Evolutionary conservation across 1,140 invertebrate genomes (phyloP).

Genomic region (Riptortus pedestris): DNA sequence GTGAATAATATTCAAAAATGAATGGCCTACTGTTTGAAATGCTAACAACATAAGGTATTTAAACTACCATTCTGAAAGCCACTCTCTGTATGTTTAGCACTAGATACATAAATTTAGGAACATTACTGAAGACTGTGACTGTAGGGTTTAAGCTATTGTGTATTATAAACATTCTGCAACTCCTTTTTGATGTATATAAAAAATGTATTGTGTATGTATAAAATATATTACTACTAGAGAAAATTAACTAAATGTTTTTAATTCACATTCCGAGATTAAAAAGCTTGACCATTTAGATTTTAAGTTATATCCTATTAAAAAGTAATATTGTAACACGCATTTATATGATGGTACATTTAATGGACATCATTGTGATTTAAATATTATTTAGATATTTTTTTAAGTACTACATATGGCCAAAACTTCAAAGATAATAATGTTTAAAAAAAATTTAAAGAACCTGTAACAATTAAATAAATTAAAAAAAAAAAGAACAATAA

Average conservation of each 20-base stretch:
- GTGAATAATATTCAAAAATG: not conserved
- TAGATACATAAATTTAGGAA: not conserved
- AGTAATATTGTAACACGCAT: not conserved
- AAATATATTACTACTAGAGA: too few species aligned
- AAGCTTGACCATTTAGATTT: not conserved
- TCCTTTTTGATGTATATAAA: not conserved
- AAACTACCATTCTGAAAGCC: not conserved
- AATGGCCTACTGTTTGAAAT: slow-evolving; percentile 8
- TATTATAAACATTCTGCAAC: not conserved
- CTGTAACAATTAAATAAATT: too few species aligned
- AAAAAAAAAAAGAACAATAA: too few species aligned
- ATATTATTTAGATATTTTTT: slow-evolving; percentile 17
- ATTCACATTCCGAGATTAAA: not conserved
- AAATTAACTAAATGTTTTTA: not conserved
- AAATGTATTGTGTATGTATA: not conserved
- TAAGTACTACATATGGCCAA: not conserved
- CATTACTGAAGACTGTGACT: slow-evolving; percentile 8
- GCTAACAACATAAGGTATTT: not conserved
- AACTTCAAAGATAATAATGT: not conserved
- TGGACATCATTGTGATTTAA: slow-evolving; percentile 1
- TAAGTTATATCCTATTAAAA: not conserved
- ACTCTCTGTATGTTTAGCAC: not conserved
- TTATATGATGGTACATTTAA: not conserved
- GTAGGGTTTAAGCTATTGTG: not conserved
- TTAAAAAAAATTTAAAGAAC: not conserved